Base-by-base conservation (phyloP, 2,888 invertebrate genomes). In the Megastigmus dorsalis region DNA sequence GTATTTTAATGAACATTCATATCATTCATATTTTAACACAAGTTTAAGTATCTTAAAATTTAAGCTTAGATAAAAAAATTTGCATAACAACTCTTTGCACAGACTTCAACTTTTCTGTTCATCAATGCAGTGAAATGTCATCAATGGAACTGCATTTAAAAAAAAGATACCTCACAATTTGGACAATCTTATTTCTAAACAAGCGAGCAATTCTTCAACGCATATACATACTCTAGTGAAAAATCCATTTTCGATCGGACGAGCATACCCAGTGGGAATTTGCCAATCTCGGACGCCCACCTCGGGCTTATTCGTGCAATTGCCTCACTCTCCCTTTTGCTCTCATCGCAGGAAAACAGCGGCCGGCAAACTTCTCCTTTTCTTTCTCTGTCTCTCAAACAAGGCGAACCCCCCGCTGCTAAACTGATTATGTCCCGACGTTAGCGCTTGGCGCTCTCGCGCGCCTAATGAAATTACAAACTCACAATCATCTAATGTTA, bases 401-500 rank as follows among this genome's bases (percentile, higher is more conserved):
- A 28, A 28, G 5, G 2, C 20, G 33, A 38, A 18, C 15, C 82
- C 79, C 79, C 81, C 70, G 80, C 77, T 78, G 81, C 80, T 83
- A 84, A 84, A 81, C 82, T 83, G 82, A 84, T 84, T 84, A 84
- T 79, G 79, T 78, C 74, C 69, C 71, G 62, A 75, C 79, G 79
- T 78, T 79, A 75, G 36, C 57, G 57, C 20, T 59, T 43, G 77
- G 78, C 41, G 79, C 80, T 80, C 76, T 78, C 33, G 74, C 78
- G 76, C 76, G 66, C 80, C 80, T 82, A 82, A 84, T 83, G 79
- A 79, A 82, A 83, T 84, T 83, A 82, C 80, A 79, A 79, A 80
- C 82, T 82, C 80, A 80, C 82, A 84, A 84, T 83, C 81, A 81
- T 82, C 82, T 82, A 81, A 84, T 82, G 81, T 81, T 81, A 78